A percentile compares a stretch with the other conserved stretches of the same genome.
phyloP scores from a whole-genome alignment of 2,113 vertebrate species.

The Rhinogobius similis region DNA sequence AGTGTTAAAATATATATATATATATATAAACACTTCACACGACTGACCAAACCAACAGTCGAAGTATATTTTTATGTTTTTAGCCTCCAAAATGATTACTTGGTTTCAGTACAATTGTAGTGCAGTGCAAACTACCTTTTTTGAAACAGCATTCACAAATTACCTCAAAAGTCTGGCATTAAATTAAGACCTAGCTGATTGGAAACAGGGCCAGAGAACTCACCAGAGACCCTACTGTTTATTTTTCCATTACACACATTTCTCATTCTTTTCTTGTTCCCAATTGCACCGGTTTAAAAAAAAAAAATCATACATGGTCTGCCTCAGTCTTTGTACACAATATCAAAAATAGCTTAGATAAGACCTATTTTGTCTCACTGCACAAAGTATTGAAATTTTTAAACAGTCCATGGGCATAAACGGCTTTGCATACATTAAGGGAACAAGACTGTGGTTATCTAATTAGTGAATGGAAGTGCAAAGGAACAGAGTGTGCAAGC shows the following conservation, averaged over 20 bases:
- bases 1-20: too few relatives aligned
- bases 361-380: constrained; percentile 63
- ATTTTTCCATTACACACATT: constrained; percentile 54
- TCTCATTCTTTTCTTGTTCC: constrained; percentile 37
- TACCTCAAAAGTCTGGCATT: constrained; percentile 5
- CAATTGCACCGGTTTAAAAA: constrained; percentile 56
- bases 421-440: constrained; percentile 67
- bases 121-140: constrained; percentile 1
- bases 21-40: too few relatives aligned
- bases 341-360: constrained; percentile 62
- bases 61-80: background rate
- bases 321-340: constrained; percentile 51
- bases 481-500: background rate
- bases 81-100: background rate
- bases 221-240: constrained; percentile 42
- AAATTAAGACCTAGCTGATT: constrained; percentile 5
- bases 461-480: constrained; percentile 52
- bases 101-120: background rate
- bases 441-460: constrained; percentile 55
- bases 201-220: background rate
- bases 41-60: too few relatives aligned
- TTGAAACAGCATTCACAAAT: background rate
- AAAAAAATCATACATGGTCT: constrained; percentile 67
- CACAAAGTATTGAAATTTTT: constrained; percentile 66
- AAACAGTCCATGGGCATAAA: constrained; percentile 68